A percentile compares a stretch with the other conserved stretches of the same genome.
Evolutionary conservation across 2,888 invertebrate genomes (phyloP).

Genomic region (Podabrus alpinus): DNA sequence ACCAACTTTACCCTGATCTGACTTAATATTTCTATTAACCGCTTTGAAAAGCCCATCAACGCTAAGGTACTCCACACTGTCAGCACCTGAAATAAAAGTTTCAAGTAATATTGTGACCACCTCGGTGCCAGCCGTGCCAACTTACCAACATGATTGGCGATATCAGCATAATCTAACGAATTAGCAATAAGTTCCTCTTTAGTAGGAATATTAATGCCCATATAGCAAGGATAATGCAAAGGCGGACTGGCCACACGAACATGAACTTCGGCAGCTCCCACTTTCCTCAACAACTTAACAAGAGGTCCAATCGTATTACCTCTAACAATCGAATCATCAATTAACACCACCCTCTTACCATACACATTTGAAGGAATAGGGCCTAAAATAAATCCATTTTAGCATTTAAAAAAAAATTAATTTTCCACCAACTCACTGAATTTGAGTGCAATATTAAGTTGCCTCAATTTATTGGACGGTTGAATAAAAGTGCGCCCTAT

Average conservation of each 20-base stretch:
- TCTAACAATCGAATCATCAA: slow-evolving; percentile 97
- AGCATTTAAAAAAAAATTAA: not conserved
- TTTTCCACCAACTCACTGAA: slow-evolving; percentile 64
- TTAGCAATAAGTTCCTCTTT: slow-evolving; percentile 94
- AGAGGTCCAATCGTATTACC: slow-evolving; percentile 97
- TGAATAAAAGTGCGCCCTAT: slow-evolving; percentile 98
- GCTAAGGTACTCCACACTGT: slow-evolving; percentile 89
- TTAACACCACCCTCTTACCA: slow-evolving; percentile 86
- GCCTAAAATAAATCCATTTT: slow-evolving; percentile 51
- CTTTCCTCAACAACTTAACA: slow-evolving; percentile 86
- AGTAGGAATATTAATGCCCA: slow-evolving; percentile 99
- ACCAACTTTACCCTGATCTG: slow-evolving; percentile 72
- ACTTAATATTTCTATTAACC: slow-evolving; percentile 77
- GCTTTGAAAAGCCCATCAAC: slow-evolving; percentile 91
- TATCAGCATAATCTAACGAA: slow-evolving; percentile 72
- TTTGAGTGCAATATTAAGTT: slow-evolving; percentile 93
- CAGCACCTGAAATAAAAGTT: slow-evolving; percentile 68
- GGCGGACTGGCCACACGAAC: slow-evolving; percentile 97
- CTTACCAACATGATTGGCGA: slow-evolving; percentile 87
- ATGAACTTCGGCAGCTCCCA: slow-evolving; percentile 96
- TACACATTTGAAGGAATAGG: slow-evolving; percentile 89
- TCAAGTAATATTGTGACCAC: slow-evolving; percentile 67
- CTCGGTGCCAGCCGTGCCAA: slow-evolving; percentile 46
- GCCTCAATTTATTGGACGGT: slow-evolving; percentile 86
- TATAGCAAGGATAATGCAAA: slow-evolving; percentile 91